Conservation (phyloP, 2,797 vertebrate genomes). For the Amphiprion clarkii region DNA sequence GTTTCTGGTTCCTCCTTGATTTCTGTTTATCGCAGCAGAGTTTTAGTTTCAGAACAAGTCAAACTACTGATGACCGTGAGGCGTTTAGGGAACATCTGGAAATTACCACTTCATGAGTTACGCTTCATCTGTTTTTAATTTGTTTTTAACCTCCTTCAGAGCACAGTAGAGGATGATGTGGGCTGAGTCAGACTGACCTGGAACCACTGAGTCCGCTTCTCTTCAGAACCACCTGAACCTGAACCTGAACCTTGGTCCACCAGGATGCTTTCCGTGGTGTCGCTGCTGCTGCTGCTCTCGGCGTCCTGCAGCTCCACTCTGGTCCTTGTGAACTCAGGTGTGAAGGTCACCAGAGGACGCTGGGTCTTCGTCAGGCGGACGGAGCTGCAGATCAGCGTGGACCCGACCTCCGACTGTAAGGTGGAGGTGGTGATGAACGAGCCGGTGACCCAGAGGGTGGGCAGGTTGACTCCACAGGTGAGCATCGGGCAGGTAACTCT, state of each 20-base stretch:
- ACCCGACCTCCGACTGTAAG: constrained; percentile 75
- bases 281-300: not conserved
- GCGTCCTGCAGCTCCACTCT: constrained; percentile 58
- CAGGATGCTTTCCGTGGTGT: not conserved
- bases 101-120: too few relatives aligned
- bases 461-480: constrained; percentile 85
- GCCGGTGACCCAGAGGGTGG: constrained; percentile 78
- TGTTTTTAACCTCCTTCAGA: too few relatives aligned
- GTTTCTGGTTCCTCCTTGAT: too few relatives aligned
- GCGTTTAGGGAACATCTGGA: too few relatives aligned
- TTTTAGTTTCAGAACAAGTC: too few relatives aligned
- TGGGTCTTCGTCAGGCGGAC: constrained; percentile 74
- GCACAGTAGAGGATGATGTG: not conserved
- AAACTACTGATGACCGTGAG: too few relatives aligned
- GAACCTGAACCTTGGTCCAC: too few relatives aligned
- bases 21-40: too few relatives aligned
- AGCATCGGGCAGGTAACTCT: constrained; percentile 14
- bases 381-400: constrained; percentile 73
- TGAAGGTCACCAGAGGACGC: constrained; percentile 76
- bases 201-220: too few relatives aligned
- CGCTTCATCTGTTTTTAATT: too few relatives aligned
- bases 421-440: constrained; percentile 86
- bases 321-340: constrained; percentile 73
- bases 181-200: not conserved
- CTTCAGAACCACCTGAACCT: too few relatives aligned